Evolutionary conservation across 2,113 vertebrate species (phyloP).

Genomic region (Apus apus): DNA sequence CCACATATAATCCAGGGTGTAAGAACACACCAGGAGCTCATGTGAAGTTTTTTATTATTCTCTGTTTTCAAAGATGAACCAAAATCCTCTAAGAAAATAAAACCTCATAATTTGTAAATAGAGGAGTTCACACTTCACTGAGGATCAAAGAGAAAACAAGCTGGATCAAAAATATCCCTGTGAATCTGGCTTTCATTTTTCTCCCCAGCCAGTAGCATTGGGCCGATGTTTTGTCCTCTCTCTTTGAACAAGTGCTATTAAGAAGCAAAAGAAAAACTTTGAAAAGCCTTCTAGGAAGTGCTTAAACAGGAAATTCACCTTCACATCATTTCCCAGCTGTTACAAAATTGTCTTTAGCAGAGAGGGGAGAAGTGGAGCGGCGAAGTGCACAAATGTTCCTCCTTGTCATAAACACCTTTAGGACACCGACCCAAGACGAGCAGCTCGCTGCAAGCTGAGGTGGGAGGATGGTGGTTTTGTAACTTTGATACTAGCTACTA

Average conservation of each 20-base stretch:
- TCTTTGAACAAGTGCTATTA: constrained; percentile 53
- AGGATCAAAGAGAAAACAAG: not conserved
- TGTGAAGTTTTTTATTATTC: constrained; percentile 20
- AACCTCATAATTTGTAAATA: not conserved
- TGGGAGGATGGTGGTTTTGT: not conserved
- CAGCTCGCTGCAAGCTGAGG: not conserved
- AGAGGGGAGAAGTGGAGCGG: not conserved
- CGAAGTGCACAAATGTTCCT: not conserved
- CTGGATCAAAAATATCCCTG: not conserved
- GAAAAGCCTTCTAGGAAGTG: constrained; percentile 30
- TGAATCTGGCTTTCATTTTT: constrained; percentile 16
- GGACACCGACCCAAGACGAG: constrained; percentile 20
- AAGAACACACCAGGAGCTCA: constrained; percentile 22
- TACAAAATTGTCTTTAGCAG: not conserved
- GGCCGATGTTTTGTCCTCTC: not conserved
- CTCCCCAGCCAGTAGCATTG: not conserved
- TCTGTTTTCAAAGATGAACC: not conserved
- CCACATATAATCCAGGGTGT: not conserved
- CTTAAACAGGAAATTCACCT: constrained; percentile 43
- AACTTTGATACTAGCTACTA: constrained; percentile 37
- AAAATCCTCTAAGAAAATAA: constrained; percentile 3
- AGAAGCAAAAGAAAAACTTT: not conserved
- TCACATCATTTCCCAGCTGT: not conserved
- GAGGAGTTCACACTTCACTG: not conserved
- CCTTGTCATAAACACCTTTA: not conserved